These are phyloP conservation scores for Fragum whitleyi DNA, from an alignment of 2,888 invertebrate species.

Conservation along the genomic window DNA sequence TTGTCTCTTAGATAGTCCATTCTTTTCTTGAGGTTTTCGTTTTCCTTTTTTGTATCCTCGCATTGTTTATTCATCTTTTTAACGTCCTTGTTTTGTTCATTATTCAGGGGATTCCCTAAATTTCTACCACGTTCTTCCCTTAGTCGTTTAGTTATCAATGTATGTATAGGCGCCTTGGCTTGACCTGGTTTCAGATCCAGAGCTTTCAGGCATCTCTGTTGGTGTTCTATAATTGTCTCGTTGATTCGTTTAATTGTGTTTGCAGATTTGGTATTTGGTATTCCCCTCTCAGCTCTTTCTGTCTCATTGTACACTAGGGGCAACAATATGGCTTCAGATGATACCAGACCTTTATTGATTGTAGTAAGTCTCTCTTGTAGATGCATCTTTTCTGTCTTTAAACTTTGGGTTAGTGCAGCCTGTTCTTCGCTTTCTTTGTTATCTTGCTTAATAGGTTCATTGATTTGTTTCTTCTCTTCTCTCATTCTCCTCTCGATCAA, in stretches of 20 bases:
- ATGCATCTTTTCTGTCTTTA: slow-evolving; percentile 12
- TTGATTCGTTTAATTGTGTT: slow-evolving; percentile 18
- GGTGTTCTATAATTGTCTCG: slow-evolving; percentile 11
- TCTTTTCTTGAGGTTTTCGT: slow-evolving; percentile 13
- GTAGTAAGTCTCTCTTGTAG: slow-evolving; percentile 7
- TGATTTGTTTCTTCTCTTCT: slow-evolving; percentile 3
- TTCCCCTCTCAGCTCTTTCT: slow-evolving; percentile 8
- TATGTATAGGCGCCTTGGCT: slow-evolving; percentile 6
- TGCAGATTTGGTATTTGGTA: slow-evolving; percentile 1
- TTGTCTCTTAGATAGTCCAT: not conserved
- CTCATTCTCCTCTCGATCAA: slow-evolving; percentile 19
- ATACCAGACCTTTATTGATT: slow-evolving; percentile 6
- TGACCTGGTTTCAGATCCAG: slow-evolving; percentile 13
- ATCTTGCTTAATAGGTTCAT: not conserved
- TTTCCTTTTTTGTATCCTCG: slow-evolving; percentile 12
- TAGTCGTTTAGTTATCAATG: not conserved
- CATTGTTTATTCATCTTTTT: slow-evolving; percentile 11
- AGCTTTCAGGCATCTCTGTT: slow-evolving; percentile 6
- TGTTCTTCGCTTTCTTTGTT: slow-evolving; percentile 14
- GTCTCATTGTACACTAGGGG: slow-evolving; percentile 5
- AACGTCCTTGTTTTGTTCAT: slow-evolving; percentile 6
- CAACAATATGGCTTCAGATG: not conserved
- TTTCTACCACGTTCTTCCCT: slow-evolving; percentile 8
- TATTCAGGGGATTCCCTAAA: not conserved
- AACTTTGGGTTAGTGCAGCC: not conserved